Base-by-base conservation (phyloP, 2,888 invertebrate species). In the Mimumesa dahlbomi region DNA sequence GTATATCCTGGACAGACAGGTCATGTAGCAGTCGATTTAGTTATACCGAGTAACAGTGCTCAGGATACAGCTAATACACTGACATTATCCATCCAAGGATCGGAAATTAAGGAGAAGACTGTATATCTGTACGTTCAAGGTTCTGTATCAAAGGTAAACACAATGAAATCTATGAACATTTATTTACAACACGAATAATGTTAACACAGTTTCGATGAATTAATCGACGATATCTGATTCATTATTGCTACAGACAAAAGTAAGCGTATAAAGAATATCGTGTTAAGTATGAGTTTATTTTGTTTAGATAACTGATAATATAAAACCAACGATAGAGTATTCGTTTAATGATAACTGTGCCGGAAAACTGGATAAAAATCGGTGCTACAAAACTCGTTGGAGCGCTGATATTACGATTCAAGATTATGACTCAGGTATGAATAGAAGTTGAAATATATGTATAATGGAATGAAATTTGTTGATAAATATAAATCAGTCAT, bases 351-450 rank as follows among this genome's bases (percentile, higher is more conserved):
- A 92, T 13, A 91, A 93, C 62, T 94, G 94, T 77, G 90, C 92
- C 88, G 92, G 92, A 0, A 90, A 90, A 49, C 87, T 90, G 53
- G 90, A 90, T 0, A 88, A 90, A 2, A 91, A 92, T 54, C 88
- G 88, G 18, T 96, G 96, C 84, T 90, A 92, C 0, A 92, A 93
- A 76, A 91, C 93, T 52, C 90, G 91, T 38, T 96, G 96, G 96
- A 93, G 93, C 4, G 90, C 94, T 1, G 93, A 94, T 62, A 89
- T 95, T 13, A 91, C 92, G 0, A 93, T 94, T 0, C 92, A 93
- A 82, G 95, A 96, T 83, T 89, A 90, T 5, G 81, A 79, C 29
- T 81, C 83, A 58, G 84, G 84, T 84, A 68, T 25, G 13, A n/a
- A n/a, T n/a, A n/a, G n/a, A n/a, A n/a, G n/a, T n/a, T n/a, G n/a